Conservation (phyloP, 92 coral and sea anemone species). For the Epizoanthus scotinus region DNA sequence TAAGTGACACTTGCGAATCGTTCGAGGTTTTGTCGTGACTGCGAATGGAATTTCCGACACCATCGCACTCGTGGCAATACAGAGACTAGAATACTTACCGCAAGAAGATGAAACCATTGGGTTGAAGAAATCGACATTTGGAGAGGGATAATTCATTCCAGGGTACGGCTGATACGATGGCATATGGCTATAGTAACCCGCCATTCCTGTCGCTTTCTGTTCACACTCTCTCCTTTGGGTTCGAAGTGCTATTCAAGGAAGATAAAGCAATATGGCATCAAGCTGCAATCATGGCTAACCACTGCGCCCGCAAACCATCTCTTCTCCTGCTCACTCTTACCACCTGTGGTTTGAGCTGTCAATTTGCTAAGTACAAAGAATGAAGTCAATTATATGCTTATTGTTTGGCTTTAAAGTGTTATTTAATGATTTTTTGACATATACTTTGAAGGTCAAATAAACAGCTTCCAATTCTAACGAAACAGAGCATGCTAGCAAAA, state of each 20-base stretch:
- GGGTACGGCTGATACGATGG: conserved; percentile 72
- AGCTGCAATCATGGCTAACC: conserved; percentile 14
- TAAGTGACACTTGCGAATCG: too few relatives aligned
- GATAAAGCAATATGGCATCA: conserved; percentile 25
- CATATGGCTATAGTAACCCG: conserved; percentile 90
- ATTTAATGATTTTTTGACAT: conserved; percentile 43
- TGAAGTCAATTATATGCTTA: conserved; percentile 56
- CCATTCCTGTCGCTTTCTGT: conserved; percentile 49
- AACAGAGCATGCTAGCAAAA: conserved; percentile 41
- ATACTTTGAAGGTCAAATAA: conserved; percentile 41
- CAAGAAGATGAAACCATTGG: conserved; percentile 84
- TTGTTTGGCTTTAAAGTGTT: conserved; percentile 65
- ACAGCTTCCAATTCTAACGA: conserved; percentile 11
- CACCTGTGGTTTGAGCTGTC: conserved; percentile 60
- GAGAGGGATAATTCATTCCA: conserved; percentile 74
- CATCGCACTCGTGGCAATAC: neutral
- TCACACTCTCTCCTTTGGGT: neutral
- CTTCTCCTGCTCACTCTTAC: conserved; percentile 29
- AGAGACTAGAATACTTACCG: conserved; percentile 58
- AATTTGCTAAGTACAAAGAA: conserved; percentile 57
- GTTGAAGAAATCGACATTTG: conserved; percentile 86
- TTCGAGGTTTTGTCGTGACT: too few relatives aligned
- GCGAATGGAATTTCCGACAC: too few relatives aligned
- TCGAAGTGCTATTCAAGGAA: conserved; percentile 14
- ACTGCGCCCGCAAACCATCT: conserved; percentile 9